A percentile compares a stretch with the other conserved stretches of the same genome.
phyloP scores from a whole-genome alignment of 2,113 vertebrate species.

The Festucalex cinctus region DNA sequence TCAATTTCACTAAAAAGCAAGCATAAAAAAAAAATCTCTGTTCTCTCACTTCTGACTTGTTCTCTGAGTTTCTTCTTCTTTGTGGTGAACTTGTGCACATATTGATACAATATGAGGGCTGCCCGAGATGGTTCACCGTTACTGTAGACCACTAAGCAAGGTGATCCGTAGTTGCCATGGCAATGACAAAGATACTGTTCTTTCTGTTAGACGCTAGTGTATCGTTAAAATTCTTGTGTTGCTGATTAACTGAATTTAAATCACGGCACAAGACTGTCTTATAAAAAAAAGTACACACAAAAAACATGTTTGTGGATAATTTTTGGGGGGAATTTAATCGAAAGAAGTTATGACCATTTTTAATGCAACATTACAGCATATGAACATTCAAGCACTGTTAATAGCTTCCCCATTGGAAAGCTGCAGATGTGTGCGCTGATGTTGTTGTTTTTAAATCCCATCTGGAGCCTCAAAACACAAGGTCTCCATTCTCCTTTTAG shows the following conservation, averaged over 20 bases:
- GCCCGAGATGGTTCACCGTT: background rate
- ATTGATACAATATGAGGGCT: background rate
- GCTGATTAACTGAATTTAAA: background rate
- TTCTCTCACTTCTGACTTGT: background rate
- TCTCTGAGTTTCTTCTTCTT: background rate
- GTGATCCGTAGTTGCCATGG: background rate
- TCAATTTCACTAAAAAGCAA: background rate
- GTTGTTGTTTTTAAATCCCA: constrained; percentile 42
- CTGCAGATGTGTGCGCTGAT: constrained; percentile 33
- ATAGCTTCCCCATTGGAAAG: constrained; percentile 24
- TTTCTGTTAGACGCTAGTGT: background rate
- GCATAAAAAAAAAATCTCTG: background rate
- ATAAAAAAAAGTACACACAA: background rate
- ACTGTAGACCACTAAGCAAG: background rate
- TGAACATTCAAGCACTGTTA: constrained; percentile 8
- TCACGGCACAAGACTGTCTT: background rate
- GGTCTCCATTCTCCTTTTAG: constrained; percentile 63
- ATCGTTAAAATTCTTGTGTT: background rate
- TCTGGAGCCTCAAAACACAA: constrained; percentile 65
- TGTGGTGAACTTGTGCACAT: background rate
- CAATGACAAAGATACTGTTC: background rate
- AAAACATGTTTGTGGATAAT: background rate
- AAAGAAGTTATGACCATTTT: constrained; percentile 5
- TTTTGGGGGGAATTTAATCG: background rate
- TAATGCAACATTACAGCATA: constrained; percentile 1